These are phyloP conservation scores for Amphilophus citrinellus DNA, from an alignment of 2,113 vertebrate genomes.

Conservation along the genomic window DNA sequence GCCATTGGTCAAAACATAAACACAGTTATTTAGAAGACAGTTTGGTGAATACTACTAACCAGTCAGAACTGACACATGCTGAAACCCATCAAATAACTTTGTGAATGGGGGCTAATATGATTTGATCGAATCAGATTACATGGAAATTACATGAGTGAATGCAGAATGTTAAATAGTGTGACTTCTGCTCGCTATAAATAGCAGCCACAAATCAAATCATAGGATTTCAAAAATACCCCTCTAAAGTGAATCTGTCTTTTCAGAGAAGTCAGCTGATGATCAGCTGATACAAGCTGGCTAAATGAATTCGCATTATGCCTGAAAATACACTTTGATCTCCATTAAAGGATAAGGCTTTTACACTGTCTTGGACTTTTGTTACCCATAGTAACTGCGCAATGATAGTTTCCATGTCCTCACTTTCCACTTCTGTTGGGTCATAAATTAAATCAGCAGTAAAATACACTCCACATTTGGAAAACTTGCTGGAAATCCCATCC, in stretches of 20 bases:
- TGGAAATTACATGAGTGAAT: neutral
- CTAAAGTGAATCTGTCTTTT: constrained; percentile 6
- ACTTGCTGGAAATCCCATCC: neutral
- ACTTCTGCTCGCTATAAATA: neutral
- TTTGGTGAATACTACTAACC: neutral
- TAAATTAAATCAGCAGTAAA: constrained; percentile 14
- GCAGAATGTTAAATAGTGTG: neutral
- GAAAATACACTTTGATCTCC: constrained; percentile 5
- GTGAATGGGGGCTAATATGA: neutral
- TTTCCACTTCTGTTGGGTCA: neutral
- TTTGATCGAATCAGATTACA: neutral
- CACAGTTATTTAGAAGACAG: neutral
- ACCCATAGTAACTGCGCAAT: neutral
- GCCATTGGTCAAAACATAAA: too few relatives aligned
- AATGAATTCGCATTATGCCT: neutral
- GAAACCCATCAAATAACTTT: constrained; percentile 5
- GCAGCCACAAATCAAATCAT: constrained; percentile 8
- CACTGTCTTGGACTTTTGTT: neutral
- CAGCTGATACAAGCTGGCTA: neutral
- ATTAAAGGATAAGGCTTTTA: neutral
- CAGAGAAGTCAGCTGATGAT: neutral
- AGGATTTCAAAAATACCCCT: neutral
- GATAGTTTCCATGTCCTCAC: constrained; percentile 10
- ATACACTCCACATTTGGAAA: neutral
- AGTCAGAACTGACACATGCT: neutral